Percentiles rank a stretch among this genome's conserved stretches.
Evolutionary conservation across 2,888 invertebrate genomes (phyloP).

Genomic region (Gymnosoma rotundatum): DNA sequence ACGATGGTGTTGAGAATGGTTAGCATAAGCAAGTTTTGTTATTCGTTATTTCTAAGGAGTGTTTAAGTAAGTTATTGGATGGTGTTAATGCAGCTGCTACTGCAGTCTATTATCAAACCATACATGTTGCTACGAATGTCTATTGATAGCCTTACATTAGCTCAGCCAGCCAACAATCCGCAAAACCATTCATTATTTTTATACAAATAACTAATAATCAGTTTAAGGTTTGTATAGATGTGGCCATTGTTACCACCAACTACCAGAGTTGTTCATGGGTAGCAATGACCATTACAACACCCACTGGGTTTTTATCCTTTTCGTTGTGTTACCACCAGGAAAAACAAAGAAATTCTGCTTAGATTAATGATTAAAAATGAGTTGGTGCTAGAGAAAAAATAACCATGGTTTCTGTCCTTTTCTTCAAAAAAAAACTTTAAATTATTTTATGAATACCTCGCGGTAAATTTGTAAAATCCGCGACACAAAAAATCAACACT

Average conservation of each 20-base stretch:
- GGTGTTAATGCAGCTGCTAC: slow-evolving; percentile 70
- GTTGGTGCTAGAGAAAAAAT: not conserved
- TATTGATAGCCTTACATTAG: not conserved
- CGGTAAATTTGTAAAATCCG: too few relatives aligned
- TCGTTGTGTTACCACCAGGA: not conserved
- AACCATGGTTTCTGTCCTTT: too few relatives aligned
- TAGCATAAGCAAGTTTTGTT: slow-evolving; percentile 31
- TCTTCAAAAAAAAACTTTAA: too few relatives aligned
- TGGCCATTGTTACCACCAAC: slow-evolving; percentile 29
- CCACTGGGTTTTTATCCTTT: slow-evolving; percentile 50
- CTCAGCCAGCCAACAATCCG: slow-evolving; percentile 24
- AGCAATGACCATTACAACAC: slow-evolving; percentile 59
- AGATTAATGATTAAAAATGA: slow-evolving; percentile 17
- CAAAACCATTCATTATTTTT: slow-evolving; percentile 28
- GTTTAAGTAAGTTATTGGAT: slow-evolving; percentile 55
- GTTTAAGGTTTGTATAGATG: slow-evolving; percentile 31
- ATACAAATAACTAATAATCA: slow-evolving; percentile 67
- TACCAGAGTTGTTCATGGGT: slow-evolving; percentile 15
- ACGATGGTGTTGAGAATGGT: slow-evolving; percentile 45
- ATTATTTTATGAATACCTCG: too few relatives aligned
- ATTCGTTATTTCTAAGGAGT: slow-evolving; percentile 54
- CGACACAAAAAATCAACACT: too few relatives aligned
- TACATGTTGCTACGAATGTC: not conserved
- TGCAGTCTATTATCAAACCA: slow-evolving; percentile 27
- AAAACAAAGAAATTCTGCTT: slow-evolving; percentile 19